These are phyloP conservation scores for Protophormia terraenovae DNA, from an alignment of 2,888 invertebrate genomes.

Conservation along the genomic window DNA sequence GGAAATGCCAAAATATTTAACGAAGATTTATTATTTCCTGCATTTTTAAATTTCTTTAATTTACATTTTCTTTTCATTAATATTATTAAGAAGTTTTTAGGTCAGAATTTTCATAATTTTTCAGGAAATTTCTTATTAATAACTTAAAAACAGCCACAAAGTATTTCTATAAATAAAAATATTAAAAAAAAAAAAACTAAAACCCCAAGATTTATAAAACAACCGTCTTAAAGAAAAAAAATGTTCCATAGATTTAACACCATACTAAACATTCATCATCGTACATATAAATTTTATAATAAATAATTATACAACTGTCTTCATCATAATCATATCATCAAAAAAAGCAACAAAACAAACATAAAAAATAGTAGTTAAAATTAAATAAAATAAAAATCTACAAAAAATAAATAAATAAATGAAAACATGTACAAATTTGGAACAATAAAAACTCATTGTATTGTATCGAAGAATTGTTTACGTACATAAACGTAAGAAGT, in stretches of 20 bases:
- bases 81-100: background rate
- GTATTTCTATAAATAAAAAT: background rate
- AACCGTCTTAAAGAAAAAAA: background rate
- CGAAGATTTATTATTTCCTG: slow-evolving; percentile 7
- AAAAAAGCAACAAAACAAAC: background rate
- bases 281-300: background rate
- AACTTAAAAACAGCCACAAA: background rate
- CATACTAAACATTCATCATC: too few species aligned
- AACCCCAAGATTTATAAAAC: background rate
- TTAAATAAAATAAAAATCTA: background rate
- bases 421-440: slow-evolving; percentile 8
- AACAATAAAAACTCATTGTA: slow-evolving; percentile 45
- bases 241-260: background rate
- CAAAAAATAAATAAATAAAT: background rate
- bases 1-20: background rate
- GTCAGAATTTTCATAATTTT: background rate
- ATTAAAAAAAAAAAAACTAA: background rate
- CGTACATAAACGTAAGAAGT: slow-evolving; percentile 39
- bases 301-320: background rate
- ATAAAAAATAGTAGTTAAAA: slow-evolving; percentile 1
- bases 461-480: slow-evolving; percentile 3
- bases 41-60: background rate
- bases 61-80: background rate
- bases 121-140: background rate
- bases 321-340: background rate